Conservation (phyloP, 2,888 invertebrate genomes). For the Cheilosia vulpina region DNA sequence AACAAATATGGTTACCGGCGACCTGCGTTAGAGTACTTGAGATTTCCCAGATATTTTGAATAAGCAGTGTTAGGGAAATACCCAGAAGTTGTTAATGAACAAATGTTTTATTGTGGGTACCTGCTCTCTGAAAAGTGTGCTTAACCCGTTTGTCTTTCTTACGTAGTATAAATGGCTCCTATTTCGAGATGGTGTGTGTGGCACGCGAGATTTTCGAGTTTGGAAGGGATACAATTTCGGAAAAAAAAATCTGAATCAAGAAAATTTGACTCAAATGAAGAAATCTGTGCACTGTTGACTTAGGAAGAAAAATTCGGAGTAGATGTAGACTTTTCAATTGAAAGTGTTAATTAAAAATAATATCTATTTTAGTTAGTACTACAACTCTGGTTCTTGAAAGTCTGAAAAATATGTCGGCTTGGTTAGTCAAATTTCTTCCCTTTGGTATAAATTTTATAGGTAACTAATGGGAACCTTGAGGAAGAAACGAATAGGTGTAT, state of each 20-base stretch:
- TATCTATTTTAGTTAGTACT: no score
- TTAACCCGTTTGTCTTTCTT: constrained; percentile 35
- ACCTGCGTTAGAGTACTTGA: constrained; percentile 8
- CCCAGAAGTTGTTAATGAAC: constrained; percentile 39
- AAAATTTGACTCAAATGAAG: neutral
- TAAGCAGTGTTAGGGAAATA: constrained; percentile 33
- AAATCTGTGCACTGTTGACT: no score
- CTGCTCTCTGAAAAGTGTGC: neutral
- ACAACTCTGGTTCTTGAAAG: no score
- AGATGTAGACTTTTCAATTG: no score
- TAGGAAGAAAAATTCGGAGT: no score
- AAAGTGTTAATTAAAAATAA: no score
- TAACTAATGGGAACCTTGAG: no score
- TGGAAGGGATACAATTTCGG: no score
- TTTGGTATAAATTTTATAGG: no score
- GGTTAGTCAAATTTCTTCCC: no score
- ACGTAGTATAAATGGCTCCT: neutral
- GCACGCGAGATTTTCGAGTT: constrained; percentile 3
- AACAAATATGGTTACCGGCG: constrained; percentile 25
- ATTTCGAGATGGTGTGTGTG: neutral
- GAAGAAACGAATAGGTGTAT: no score
- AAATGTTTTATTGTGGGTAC: constrained; percentile 16
- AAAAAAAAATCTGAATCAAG: neutral
- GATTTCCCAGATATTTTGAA: constrained; percentile 53
- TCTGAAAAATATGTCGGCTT: no score